Conservation (phyloP, 2,888 invertebrate species). For the Limnephilus auricula region DNA sequence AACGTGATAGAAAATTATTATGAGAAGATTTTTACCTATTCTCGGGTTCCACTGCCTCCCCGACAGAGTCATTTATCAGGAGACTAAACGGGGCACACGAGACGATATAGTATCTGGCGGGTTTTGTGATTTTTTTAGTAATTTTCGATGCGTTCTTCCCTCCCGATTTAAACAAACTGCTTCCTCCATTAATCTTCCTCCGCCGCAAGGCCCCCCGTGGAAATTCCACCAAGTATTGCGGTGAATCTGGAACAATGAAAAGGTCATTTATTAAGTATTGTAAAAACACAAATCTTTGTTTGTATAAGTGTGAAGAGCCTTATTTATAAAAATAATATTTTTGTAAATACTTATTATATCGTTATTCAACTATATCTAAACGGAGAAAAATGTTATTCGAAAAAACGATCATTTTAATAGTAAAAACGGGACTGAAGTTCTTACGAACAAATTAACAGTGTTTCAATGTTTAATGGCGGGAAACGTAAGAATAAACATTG, state of each 20-base stretch:
- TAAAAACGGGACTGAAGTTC: no score
- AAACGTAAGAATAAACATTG: no score
- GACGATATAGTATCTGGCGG: slow-evolving; percentile 15
- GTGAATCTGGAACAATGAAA: slow-evolving; percentile 39
- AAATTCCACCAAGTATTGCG: slow-evolving; percentile 41
- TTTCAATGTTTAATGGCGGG: no score
- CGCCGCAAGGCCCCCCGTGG: background rate
- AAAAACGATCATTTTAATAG: no score
- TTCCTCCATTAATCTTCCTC: slow-evolving; percentile 37
- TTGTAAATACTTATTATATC: no score
- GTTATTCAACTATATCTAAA: no score
- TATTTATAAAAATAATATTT: background rate
- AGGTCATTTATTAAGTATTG: background rate
- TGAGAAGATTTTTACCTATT: background rate
- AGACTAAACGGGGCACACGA: slow-evolving; percentile 39
- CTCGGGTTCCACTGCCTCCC: background rate
- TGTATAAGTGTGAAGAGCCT: background rate
- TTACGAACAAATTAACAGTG: no score
- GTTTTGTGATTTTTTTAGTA: slow-evolving; percentile 12
- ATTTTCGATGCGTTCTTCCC: slow-evolving; percentile 39
- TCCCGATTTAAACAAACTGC: slow-evolving; percentile 5
- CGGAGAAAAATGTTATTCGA: no score
- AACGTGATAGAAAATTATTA: background rate
- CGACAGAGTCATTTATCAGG: slow-evolving; percentile 33
- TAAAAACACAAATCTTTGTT: background rate